A percentile compares a stretch with the other conserved stretches of the same genome.
Evolutionary conservation across 2,797 vertebrate genomes (phyloP).

Genomic region (Anabas testudineus): DNA sequence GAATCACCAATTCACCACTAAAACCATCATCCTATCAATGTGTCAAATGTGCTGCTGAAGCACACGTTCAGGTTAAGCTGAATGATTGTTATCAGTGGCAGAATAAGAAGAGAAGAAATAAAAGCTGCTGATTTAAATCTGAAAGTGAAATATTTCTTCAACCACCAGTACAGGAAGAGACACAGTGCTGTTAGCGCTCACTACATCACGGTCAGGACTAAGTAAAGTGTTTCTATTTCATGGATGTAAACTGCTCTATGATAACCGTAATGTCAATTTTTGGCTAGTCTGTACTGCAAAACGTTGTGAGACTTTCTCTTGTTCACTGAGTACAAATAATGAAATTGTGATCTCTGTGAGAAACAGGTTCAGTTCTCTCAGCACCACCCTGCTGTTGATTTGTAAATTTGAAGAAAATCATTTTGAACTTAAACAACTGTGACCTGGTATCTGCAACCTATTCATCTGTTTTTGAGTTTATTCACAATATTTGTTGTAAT

Average conservation of each 20-base stretch:
- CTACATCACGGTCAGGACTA: too few species aligned
- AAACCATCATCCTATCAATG: neutral
- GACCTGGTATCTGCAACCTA: too few species aligned
- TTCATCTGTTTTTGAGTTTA: too few species aligned
- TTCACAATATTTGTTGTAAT: too few species aligned
- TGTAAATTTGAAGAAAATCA: too few species aligned
- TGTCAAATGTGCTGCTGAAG: neutral
- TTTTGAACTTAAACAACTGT: too few species aligned
- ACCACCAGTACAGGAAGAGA: neutral
- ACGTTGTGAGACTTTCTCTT: too few species aligned
- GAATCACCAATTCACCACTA: neutral
- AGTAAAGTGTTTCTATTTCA: neutral
- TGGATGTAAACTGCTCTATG: neutral
- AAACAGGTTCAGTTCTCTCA: too few species aligned
- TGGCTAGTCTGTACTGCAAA: neutral
- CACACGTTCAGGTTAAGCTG: conserved; percentile 1
- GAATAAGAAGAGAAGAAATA: neutral
- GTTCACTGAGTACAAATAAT: too few species aligned
- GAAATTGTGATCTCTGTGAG: too few species aligned
- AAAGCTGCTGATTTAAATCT: conserved; percentile 24
- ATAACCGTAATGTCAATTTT: neutral
- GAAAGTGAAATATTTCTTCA: conserved; percentile 21
- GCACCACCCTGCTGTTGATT: too few species aligned
- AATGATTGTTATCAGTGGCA: conserved; percentile 19
- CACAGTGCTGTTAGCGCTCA: neutral